phyloP scores from a whole-genome alignment of 2,888 invertebrate species.

The Xestobium rufovillosum region DNA sequence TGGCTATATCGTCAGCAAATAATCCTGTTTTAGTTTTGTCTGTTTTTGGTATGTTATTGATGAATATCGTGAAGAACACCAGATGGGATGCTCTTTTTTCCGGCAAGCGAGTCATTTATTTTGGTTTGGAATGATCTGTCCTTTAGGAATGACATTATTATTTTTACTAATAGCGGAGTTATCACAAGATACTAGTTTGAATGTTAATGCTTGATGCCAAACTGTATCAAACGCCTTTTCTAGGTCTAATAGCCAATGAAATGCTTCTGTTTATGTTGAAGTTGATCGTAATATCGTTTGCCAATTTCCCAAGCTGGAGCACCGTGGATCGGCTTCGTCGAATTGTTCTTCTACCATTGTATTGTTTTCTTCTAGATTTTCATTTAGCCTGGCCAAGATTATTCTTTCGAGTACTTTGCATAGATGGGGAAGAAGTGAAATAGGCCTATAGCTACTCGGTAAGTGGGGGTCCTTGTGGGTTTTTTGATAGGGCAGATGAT shows the following conservation, averaged over 20 bases:
- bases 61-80: not conserved
- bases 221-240: slow-evolving; percentile 1
- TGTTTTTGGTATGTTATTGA: not conserved
- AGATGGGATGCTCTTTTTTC: not conserved
- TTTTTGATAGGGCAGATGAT: too few relatives aligned
- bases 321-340: not conserved
- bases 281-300: not conserved
- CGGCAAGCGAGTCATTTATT: too few relatives aligned
- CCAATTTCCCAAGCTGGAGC: not conserved
- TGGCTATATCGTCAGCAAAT: slow-evolving; percentile 1
- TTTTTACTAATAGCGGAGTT: too few relatives aligned
- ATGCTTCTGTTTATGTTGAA: too few relatives aligned
- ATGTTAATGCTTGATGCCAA: not conserved
- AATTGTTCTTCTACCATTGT: not conserved
- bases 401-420: slow-evolving; percentile 1
- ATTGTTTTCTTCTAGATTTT: slow-evolving; percentile 1
- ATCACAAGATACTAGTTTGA: too few relatives aligned
- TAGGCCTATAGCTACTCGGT: too few relatives aligned
- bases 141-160: too few relatives aligned
- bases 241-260: slow-evolving; percentile 3
- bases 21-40: not conserved
- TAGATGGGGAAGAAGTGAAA: not conserved
- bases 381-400: not conserved
- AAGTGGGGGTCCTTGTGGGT: too few relatives aligned
- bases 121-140: too few relatives aligned